Evolutionary conservation across 1,140 invertebrate species (phyloP).

Genomic region (Psilanteris sp.): DNA sequence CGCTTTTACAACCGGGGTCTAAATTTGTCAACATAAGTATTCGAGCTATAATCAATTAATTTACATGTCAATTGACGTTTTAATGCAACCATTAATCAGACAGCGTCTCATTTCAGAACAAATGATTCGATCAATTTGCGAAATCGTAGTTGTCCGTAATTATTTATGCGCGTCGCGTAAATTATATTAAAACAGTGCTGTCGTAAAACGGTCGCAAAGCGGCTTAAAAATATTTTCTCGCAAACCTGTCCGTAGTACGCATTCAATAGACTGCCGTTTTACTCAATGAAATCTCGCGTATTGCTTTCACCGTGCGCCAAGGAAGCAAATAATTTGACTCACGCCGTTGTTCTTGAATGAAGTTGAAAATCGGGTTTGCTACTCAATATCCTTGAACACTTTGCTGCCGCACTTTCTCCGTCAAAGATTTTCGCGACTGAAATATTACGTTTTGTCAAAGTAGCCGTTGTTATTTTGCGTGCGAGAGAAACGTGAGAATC

Average conservation of each 20-base stretch:
- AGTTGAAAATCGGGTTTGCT: constrained; percentile 50
- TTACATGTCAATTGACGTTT: constrained; percentile 17
- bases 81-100: constrained; percentile 25
- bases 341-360: constrained; percentile 18
- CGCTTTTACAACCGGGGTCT: constrained; percentile 16
- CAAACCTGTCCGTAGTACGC: not conserved
- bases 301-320: not conserved
- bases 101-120: constrained; percentile 5
- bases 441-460: constrained; percentile 4
- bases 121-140: constrained; percentile 17
- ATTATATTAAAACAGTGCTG: constrained; percentile 2
- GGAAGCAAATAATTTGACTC: constrained; percentile 9
- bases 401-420: constrained; percentile 3
- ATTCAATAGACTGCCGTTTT: not conserved
- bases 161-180: constrained; percentile 5
- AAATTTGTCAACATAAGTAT: constrained; percentile 25
- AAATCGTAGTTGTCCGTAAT: constrained; percentile 8
- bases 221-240: constrained; percentile 1
- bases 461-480: constrained; percentile 18
- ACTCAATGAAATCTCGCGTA: constrained; percentile 9
- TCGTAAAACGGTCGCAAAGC: constrained; percentile 1
- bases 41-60: constrained; percentile 12
- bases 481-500: constrained; percentile 33
- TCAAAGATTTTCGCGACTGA: constrained; percentile 3
- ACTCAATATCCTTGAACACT: constrained; percentile 24